Evolutionary conservation across 2,888 invertebrate genomes (phyloP).

Genomic region (Busseola fusca): DNA sequence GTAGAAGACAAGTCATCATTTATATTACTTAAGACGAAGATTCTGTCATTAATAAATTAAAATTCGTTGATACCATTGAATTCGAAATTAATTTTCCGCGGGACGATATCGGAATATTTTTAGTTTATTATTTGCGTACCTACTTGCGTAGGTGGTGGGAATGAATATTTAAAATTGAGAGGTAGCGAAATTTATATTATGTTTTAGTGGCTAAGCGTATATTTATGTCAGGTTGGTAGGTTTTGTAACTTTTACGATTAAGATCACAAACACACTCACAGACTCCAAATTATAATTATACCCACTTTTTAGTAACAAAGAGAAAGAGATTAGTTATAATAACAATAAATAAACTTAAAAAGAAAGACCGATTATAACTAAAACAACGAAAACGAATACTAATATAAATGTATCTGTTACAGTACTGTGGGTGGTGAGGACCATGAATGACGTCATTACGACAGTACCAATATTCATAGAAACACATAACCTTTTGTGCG

Average conservation of each 20-base stretch:
- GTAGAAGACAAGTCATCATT: background rate
- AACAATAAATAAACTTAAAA: background rate
- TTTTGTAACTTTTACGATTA: conserved; percentile 39
- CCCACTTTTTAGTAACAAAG: background rate
- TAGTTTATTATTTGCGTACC: conserved; percentile 16
- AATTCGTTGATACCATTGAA: conserved; percentile 26
- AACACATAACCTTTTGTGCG: conserved; percentile 50
- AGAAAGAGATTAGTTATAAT: conserved; percentile 1
- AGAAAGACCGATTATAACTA: background rate
- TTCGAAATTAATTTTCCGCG: conserved; percentile 29
- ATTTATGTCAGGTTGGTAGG: background rate
- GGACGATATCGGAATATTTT: conserved; percentile 19
- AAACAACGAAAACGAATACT: conserved; percentile 22
- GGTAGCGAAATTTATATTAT: conserved; percentile 11
- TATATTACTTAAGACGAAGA: background rate
- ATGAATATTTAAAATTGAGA: conserved; percentile 27
- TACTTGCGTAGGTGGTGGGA: conserved; percentile 21
- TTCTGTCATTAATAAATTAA: conserved; percentile 12
- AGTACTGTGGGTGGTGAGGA: conserved; percentile 27
- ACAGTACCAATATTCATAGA: conserved; percentile 55
- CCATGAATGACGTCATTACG: conserved; percentile 31
- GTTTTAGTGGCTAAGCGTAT: conserved; percentile 13
- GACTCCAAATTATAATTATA: background rate
- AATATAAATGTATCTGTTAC: conserved; percentile 32
- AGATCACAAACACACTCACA: conserved; percentile 10